Conservation (phyloP, 2,797 vertebrate species). For the Labeo calbasu region DNA sequence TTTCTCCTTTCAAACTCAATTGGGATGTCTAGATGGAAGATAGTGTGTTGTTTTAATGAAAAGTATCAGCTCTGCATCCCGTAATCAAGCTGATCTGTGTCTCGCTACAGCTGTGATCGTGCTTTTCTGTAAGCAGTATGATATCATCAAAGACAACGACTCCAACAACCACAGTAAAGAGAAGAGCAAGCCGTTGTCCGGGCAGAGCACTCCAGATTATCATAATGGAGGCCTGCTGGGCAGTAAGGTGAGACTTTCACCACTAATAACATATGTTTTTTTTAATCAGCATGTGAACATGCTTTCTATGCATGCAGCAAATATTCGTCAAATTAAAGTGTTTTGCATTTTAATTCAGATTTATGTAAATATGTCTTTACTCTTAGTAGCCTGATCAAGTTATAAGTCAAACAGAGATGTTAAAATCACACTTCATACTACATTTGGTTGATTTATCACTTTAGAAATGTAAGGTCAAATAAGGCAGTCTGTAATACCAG, state of each 20-base stretch:
- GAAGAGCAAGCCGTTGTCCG: conserved; percentile 88
- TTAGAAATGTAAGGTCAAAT: neutral
- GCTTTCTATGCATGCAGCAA: neutral
- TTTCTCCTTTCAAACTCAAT: neutral
- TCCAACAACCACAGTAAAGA: conserved; percentile 88
- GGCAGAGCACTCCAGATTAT: conserved; percentile 83
- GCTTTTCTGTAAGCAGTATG: conserved; percentile 96
- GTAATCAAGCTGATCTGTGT: conserved; percentile 43
- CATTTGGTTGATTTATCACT: neutral
- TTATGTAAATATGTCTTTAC: conserved; percentile 1
- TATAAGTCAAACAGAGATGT: neutral
- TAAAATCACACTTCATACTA: neutral
- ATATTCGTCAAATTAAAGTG: neutral
- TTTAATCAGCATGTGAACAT: neutral
- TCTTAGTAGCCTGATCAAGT: neutral
- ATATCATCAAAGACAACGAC: conserved; percentile 98
- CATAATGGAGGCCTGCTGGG: conserved; percentile 83
- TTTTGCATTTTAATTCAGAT: neutral
- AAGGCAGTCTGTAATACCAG: neutral
- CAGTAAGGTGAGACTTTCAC: conserved; percentile 76
- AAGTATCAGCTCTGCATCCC: conserved; percentile 34
- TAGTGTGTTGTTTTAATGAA: conserved; percentile 37
- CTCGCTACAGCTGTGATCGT: conserved; percentile 88
- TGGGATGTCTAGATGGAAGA: conserved; percentile 22
- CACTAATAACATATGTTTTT: neutral